Conservation (phyloP, 2,888 invertebrate genomes). For the Liodrosophila aerea region DNA sequence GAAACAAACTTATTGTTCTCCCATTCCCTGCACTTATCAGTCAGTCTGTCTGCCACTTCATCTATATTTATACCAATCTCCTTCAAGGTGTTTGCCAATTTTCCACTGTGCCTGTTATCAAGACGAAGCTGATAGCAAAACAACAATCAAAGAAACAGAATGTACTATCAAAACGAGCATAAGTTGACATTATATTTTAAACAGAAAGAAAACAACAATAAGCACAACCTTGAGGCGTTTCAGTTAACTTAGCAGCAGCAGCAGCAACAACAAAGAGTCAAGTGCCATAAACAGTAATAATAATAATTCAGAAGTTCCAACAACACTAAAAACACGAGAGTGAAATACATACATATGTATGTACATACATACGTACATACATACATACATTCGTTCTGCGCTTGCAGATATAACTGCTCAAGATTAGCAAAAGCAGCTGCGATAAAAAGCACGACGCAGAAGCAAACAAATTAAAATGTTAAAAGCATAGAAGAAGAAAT, state of each 20-base stretch:
- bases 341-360: background rate
- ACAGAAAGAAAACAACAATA: constrained; percentile 23
- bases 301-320: constrained; percentile 34
- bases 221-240: constrained; percentile 51
- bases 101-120: constrained; percentile 20
- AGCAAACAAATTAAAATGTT: constrained; percentile 34
- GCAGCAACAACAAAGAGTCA: constrained; percentile 21
- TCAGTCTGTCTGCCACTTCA: background rate
- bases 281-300: constrained; percentile 48
- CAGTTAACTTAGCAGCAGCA: constrained; percentile 15
- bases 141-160: constrained; percentile 43
- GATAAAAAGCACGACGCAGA: constrained; percentile 26
- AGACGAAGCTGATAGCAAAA: constrained; percentile 49
- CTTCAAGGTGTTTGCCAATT: constrained; percentile 19
- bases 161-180: constrained; percentile 25
- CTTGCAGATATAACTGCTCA: constrained; percentile 1
- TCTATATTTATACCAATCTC: background rate
- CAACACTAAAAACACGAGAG: constrained; percentile 3
- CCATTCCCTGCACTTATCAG: too few species aligned
- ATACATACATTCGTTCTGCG: background rate
- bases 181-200: constrained; percentile 19
- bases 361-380: background rate
- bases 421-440: constrained; percentile 25
- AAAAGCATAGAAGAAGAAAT: background rate
- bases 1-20: too few species aligned